phyloP scores from a whole-genome alignment of 2,113 vertebrate genomes.

The Sula dactylatra region DNA sequence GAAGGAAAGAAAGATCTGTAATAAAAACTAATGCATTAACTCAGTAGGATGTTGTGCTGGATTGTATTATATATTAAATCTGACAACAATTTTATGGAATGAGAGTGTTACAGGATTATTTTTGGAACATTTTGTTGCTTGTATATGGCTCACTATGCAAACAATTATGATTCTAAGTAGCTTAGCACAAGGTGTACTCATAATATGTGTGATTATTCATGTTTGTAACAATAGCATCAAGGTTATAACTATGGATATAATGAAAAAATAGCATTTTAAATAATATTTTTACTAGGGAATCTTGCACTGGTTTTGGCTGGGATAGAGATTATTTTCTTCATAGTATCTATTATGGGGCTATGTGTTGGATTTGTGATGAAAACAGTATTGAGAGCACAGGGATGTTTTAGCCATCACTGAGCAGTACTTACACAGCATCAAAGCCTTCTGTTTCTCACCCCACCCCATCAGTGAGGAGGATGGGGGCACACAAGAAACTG shows the following conservation, averaged over 20 bases:
- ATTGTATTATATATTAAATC: background rate
- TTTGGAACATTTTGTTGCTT: background rate
- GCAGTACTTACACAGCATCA: background rate
- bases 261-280: background rate
- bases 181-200: background rate
- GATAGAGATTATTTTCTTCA: background rate
- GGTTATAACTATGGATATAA: background rate
- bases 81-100: background rate
- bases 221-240: background rate
- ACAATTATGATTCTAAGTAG: background rate
- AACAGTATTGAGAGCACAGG: background rate
- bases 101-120: background rate
- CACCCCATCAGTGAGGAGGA: fast-evolving
- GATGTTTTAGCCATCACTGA: background rate
- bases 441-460: background rate
- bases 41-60: background rate
- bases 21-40: background rate
- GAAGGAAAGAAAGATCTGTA: background rate
- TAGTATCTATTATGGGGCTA: fast-evolving
- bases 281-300: background rate
- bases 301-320: background rate
- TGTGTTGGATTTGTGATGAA: background rate
- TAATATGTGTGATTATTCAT: background rate
- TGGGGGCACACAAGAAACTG: fast-evolving
- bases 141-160: background rate